phyloP scores from a whole-genome alignment of 1,140 invertebrate genomes.

The Hyphantria cunea region DNA sequence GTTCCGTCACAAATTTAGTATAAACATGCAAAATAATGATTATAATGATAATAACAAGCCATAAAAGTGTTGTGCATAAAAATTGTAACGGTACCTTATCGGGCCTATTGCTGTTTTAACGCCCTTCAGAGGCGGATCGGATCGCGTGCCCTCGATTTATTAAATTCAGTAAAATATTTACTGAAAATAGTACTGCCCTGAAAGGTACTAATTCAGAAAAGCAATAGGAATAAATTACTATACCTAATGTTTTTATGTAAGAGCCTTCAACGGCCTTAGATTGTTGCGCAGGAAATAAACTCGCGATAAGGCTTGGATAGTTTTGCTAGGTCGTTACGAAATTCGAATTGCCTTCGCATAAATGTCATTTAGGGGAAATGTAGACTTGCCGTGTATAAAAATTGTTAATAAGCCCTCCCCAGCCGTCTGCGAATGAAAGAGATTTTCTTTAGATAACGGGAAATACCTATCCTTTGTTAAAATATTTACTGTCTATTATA shows the following conservation, averaged over 20 bases:
- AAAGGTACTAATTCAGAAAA: conserved; percentile 31
- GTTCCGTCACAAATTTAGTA: neutral
- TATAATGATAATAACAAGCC: conserved; percentile 3
- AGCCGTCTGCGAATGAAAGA: neutral
- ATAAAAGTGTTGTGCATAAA: conserved; percentile 14
- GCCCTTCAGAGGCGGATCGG: conserved; percentile 6
- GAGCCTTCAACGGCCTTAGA: conserved; percentile 17
- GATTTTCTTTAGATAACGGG: neutral
- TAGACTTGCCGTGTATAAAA: neutral
- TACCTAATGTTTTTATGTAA: conserved; percentile 33
- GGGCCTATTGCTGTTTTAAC: conserved; percentile 12
- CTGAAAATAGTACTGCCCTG: conserved; percentile 21
- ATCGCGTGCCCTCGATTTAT: conserved; percentile 33
- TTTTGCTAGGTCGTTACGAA: conserved; percentile 20
- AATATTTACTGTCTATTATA: neutral
- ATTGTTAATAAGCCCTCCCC: neutral
- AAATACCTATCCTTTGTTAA: too few species aligned
- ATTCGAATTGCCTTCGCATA: conserved; percentile 12
- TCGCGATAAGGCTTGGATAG: conserved; percentile 23
- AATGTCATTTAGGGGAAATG: conserved; percentile 2
- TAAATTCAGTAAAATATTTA: conserved; percentile 18
- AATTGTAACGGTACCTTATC: conserved; percentile 8
- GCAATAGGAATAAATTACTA: conserved; percentile 43
- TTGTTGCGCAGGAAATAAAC: conserved; percentile 26
- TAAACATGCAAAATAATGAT: conserved; percentile 7